Conservation (phyloP, 2,797 vertebrate genomes). For the Lateolabrax maculatus region DNA sequence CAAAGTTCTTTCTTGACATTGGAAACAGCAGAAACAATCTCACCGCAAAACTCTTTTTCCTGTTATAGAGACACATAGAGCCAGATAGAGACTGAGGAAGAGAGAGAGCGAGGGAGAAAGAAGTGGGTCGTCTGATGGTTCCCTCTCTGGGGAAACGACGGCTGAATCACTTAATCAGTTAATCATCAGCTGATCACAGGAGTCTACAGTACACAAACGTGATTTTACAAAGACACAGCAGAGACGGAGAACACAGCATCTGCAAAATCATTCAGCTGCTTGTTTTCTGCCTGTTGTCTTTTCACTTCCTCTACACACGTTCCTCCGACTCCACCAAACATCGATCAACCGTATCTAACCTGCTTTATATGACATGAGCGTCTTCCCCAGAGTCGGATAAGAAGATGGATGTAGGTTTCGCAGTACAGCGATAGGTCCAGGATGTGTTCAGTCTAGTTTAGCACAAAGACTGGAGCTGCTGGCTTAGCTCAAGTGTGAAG, state of each 20-base stretch:
- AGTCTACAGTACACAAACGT: slow-evolving; percentile 18
- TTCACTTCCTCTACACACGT: neutral
- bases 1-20: neutral
- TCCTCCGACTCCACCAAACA: neutral
- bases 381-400: neutral
- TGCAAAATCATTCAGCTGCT: neutral
- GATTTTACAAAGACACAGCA: slow-evolving; percentile 4
- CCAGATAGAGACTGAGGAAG: neutral
- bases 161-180: slow-evolving; percentile 40
- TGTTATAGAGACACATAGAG: neutral
- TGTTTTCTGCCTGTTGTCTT: slow-evolving; percentile 8
- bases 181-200: slow-evolving; percentile 52
- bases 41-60: neutral
- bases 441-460: neutral
- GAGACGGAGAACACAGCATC: slow-evolving; percentile 6
- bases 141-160: slow-evolving; percentile 22
- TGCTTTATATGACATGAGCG: neutral
- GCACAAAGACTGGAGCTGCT: neutral
- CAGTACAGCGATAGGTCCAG: neutral
- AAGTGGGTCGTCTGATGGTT: slow-evolving; percentile 36
- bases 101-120: neutral
- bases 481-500: neutral
- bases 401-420: neutral
- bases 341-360: neutral
- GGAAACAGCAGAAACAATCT: slow-evolving; percentile 3